Conservation (phyloP, 2,797 vertebrate species). For the Channa striata region DNA sequence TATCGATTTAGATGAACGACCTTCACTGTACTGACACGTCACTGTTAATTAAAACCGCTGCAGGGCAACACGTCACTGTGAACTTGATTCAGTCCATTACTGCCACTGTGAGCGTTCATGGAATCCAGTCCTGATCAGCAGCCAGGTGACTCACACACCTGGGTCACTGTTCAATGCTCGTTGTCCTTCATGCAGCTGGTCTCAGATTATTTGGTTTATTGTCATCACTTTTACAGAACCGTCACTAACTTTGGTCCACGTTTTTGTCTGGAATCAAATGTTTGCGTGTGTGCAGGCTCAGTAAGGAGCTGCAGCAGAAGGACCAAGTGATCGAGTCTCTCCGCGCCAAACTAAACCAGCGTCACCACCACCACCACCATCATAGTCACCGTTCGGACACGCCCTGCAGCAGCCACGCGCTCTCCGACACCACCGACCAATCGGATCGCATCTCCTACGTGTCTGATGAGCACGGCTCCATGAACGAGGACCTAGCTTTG, state of each 20-base stretch:
- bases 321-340: constrained; percentile 91
- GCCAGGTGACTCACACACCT: constrained; percentile 40
- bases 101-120: no score
- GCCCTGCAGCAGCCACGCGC: constrained; percentile 84
- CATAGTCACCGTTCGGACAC: constrained; percentile 76
- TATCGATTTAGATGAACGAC: constrained; percentile 26
- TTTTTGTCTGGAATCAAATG: no score
- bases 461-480: constrained; percentile 83
- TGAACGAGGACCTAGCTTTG: constrained; percentile 85
- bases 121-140: constrained; percentile 16
- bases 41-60: constrained; percentile 30
- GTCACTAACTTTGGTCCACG: no score
- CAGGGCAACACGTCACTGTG: neutral
- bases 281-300: constrained; percentile 81
- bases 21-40: constrained; percentile 24
- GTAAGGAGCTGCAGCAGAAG: constrained; percentile 92
- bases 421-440: constrained; percentile 87
- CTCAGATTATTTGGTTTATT: no score
- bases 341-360: constrained; percentile 86
- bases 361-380: constrained; percentile 49
- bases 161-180: neutral
- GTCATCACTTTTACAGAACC: no score
- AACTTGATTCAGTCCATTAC: no score
- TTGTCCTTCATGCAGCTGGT: no score
- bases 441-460: constrained; percentile 89